Conservation (phyloP, 2,113 vertebrate genomes). For the Neotoma lepida region DNA sequence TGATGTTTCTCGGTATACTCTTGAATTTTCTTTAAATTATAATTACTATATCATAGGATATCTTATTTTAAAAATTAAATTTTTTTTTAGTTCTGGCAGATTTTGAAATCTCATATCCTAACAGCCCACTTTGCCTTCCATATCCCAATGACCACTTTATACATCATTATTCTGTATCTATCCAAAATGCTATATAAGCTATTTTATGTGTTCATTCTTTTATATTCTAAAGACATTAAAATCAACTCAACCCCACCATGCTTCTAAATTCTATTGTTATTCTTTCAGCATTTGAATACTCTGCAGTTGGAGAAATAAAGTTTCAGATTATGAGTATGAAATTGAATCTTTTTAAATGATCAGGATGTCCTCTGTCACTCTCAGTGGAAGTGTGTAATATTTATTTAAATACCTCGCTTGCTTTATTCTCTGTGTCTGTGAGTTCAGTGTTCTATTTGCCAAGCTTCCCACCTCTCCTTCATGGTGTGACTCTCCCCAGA, state of each 20-base stretch:
- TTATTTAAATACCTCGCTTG: not conserved
- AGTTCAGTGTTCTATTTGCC: not conserved
- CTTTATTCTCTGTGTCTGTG: not conserved
- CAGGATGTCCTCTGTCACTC: not conserved
- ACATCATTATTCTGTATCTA: not conserved
- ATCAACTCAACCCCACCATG: not conserved
- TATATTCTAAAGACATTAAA: not conserved
- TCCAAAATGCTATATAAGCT: not conserved
- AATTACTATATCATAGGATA: not conserved
- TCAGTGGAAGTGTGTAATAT: not conserved
- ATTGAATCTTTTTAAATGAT: not conserved
- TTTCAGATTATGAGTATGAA: slow-evolving; percentile 41
- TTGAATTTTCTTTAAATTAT: not conserved
- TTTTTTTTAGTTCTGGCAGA: not conserved
- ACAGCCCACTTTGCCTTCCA: not conserved
- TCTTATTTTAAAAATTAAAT: slow-evolving; percentile 1
- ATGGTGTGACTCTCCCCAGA: not conserved
- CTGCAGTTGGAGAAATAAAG: not conserved
- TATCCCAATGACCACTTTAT: not conserved
- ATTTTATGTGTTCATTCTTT: not conserved
- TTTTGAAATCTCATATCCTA: not conserved
- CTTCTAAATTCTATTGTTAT: not conserved
- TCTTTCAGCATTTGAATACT: not conserved
- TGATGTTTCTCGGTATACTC: not conserved
- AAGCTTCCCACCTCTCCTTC: not conserved